Evolutionary conservation across 2,113 vertebrate species (phyloP).

Genomic region (Scolopax mira): DNA sequence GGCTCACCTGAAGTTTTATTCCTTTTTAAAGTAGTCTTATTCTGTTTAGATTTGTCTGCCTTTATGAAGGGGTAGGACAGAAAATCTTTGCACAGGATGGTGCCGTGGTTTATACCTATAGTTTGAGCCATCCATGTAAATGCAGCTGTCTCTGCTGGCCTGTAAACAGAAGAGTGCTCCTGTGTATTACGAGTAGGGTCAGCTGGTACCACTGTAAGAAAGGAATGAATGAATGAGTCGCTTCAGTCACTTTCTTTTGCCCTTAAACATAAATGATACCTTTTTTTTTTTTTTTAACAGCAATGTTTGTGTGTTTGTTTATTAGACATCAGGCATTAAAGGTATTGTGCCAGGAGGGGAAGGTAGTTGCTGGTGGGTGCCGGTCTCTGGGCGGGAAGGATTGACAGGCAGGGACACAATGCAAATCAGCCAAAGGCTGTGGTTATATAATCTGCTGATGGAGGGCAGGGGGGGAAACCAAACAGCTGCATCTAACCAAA

Average conservation of each 20-base stretch:
- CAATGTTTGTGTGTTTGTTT: background rate
- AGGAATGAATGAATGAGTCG: background rate
- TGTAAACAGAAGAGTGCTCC: background rate
- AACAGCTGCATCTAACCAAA: constrained; percentile 47
- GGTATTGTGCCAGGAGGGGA: background rate
- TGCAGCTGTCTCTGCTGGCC: background rate
- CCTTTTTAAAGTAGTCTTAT: background rate
- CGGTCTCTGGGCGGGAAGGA: background rate
- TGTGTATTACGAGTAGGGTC: background rate
- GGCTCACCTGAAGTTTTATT: background rate
- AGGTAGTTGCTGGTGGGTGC: background rate
- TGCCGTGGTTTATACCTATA: background rate
- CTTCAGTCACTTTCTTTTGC: background rate
- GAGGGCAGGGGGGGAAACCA: background rate
- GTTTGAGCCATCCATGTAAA: background rate
- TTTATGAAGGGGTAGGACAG: background rate
- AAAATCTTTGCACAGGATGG: background rate
- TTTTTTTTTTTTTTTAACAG: background rate
- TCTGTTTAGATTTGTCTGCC: background rate
- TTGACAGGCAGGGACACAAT: background rate
- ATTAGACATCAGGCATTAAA: background rate
- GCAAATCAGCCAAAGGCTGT: constrained; percentile 13
- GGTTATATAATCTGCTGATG: constrained; percentile 47
- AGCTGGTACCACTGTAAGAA: background rate
- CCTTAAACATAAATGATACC: background rate